A percentile compares a stretch with the other conserved stretches of the same genome.
phyloP scores from a whole-genome alignment of 2,113 vertebrate species.

The Odobenus rosmarus region DNA sequence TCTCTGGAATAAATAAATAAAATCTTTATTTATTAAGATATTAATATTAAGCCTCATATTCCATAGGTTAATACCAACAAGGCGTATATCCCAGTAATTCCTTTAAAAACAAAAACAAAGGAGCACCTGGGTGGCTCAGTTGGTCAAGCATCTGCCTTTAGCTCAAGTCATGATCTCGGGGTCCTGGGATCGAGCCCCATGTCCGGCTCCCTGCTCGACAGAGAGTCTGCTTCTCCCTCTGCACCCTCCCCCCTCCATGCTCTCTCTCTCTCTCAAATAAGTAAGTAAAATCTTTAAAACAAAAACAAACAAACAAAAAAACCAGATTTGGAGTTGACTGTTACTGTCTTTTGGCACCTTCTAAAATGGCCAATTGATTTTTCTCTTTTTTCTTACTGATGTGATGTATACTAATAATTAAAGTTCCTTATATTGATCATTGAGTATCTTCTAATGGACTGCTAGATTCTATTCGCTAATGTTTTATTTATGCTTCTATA shows the following conservation, averaged over 20 bases:
- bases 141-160: not conserved
- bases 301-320: not conserved
- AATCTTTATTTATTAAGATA: not conserved
- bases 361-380: not conserved
- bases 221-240: not conserved
- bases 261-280: not conserved
- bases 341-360: not conserved
- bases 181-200: not conserved
- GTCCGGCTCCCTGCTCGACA: not conserved
- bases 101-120: not conserved
- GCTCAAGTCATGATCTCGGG: not conserved
- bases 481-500: not conserved
- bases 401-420: not conserved
- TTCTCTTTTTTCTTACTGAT: not conserved
- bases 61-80: not conserved
- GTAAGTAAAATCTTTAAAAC: not conserved
- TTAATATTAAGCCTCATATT: not conserved
- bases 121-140: not conserved
- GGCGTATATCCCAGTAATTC: not conserved
- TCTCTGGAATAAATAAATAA: not conserved
- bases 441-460: not conserved
- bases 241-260: fast-evolving
- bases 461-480: not conserved
- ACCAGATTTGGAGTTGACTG: not conserved
- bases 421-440: not conserved